phyloP scores from a whole-genome alignment of 2,113 vertebrate genomes.

The Cyprinodon variegatus region DNA sequence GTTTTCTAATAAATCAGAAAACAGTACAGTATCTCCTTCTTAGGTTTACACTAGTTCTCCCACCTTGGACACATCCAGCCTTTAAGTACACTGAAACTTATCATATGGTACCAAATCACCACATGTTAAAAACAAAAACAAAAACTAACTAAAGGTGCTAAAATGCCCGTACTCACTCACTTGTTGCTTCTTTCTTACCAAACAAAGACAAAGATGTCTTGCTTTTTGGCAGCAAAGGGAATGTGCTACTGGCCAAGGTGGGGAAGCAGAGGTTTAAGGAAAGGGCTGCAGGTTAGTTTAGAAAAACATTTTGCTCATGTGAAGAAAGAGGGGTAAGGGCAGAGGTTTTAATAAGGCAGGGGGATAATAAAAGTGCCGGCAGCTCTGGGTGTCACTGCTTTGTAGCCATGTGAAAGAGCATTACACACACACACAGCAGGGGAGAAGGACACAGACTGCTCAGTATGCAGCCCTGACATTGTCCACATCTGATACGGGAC shows the following conservation, averaged over 20 bases:
- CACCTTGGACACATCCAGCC: no score
- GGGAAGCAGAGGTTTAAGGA: slow-evolving; percentile 22
- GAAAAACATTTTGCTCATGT: slow-evolving; percentile 41
- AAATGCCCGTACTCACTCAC: not conserved
- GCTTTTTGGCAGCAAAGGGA: slow-evolving; percentile 21
- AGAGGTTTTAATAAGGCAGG: slow-evolving; percentile 81
- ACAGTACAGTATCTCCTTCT: no score
- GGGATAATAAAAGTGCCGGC: slow-evolving; percentile 91
- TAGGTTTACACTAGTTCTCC: no score
- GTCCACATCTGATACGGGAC: slow-evolving; percentile 99
- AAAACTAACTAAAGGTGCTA: no score
- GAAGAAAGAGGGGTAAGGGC: slow-evolving; percentile 54
- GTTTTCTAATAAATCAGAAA: no score
- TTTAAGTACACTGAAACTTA: no score
- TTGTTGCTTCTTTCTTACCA: not conserved
- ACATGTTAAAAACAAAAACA: no score
- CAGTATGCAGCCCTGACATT: slow-evolving; percentile 99
- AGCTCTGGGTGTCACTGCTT: slow-evolving; percentile 84
- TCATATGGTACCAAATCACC: no score
- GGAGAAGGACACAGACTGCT: slow-evolving; percentile 99
- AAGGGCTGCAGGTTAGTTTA: slow-evolving; percentile 31
- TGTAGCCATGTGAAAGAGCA: slow-evolving; percentile 40
- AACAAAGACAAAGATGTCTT: slow-evolving; percentile 11
- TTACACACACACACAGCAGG: slow-evolving; percentile 90
- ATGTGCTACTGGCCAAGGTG: slow-evolving; percentile 7